phyloP scores from a whole-genome alignment of 2,113 vertebrate genomes.

The Scomber japonicus region DNA sequence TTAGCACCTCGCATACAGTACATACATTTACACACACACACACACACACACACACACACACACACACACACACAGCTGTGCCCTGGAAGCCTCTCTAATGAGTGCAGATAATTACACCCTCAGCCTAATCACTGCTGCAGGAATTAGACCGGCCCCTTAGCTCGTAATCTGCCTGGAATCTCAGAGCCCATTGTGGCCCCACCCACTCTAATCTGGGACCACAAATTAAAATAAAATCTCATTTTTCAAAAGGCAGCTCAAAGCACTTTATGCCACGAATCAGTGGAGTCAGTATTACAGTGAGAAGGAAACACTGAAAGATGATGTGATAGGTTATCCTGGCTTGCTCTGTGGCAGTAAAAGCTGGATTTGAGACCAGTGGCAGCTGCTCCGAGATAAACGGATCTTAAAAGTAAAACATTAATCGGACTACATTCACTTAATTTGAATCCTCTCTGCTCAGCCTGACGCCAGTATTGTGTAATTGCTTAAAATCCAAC shows the following conservation, averaged over 20 bases:
- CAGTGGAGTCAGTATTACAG: neutral
- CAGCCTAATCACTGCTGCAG: conserved; percentile 50
- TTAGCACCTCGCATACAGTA: neutral
- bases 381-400: conserved; percentile 34
- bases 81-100: conserved; percentile 24
- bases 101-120: conserved; percentile 57
- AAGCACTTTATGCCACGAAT: neutral
- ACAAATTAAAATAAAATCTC: conserved; percentile 27
- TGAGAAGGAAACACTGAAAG: neutral
- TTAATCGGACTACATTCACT: conserved; percentile 37
- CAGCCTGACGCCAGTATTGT: neutral
- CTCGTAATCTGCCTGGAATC: conserved; percentile 50
- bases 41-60: conserved; percentile 3
- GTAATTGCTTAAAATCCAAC: neutral
- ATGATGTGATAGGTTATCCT: neutral
- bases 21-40: neutral
- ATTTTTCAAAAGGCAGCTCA: neutral
- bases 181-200: neutral
- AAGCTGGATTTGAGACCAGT: conserved; percentile 34
- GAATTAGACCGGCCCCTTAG: conserved; percentile 43
- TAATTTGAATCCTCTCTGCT: neutral
- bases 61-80: conserved; percentile 20
- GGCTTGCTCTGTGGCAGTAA: neutral
- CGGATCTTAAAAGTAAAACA: conserved; percentile 11
- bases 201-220: conserved; percentile 38